Base-by-base conservation (phyloP, 2,113 vertebrate genomes). In the Pycnonotus jocosus region DNA sequence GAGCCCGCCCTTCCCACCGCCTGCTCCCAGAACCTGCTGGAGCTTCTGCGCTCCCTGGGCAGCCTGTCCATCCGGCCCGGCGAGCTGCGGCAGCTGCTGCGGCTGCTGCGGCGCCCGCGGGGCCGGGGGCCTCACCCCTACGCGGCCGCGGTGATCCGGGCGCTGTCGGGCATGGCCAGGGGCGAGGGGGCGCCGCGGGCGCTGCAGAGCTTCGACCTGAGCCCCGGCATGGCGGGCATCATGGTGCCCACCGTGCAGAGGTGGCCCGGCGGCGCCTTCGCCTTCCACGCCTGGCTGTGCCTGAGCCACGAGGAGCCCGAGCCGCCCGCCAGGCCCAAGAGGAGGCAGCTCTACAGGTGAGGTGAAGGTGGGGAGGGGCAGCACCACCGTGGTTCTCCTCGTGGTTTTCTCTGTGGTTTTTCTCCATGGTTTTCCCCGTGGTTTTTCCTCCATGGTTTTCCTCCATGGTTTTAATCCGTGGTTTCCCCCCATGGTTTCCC, bases 311-410 rank as follows among this genome's bases (percentile, higher is more conserved):
- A 97, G 51, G 48, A 92, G 21, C 47, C 27, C 0, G 91, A 92
- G 54, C 88, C 45, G 0, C 15, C 64, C 0, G 91, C 16, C 30
- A 98, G 98, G 33, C 98, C 98, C 0, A 99, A 99, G 90, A 98
- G 99, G 90, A 99, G 99, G 92, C 99, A 99, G 92, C 98, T 99
- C 17, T 99, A 99, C 97, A 99, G 99, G 99, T 99, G 79, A 95
- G 15, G 70, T 3, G 57, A 79, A 31, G 74, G 9, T 6, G 33
- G 35, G 35, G 30, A 70, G 3, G 33, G 35, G 15, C 21, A 6
- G 61, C 61, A 42, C 12, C 11, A 14, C n/a, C 40, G 40, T 11
- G 40, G 40, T 42, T 42, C 11, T 14, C 40, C 40, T 42, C 40
- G 11, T 42, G 11, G 1, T n/a, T n/a, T n/a, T n/a, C n/a, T n/a